These are phyloP conservation scores for Volucella inanis DNA, from an alignment of 2,888 invertebrate species.

Conservation along the genomic window DNA sequence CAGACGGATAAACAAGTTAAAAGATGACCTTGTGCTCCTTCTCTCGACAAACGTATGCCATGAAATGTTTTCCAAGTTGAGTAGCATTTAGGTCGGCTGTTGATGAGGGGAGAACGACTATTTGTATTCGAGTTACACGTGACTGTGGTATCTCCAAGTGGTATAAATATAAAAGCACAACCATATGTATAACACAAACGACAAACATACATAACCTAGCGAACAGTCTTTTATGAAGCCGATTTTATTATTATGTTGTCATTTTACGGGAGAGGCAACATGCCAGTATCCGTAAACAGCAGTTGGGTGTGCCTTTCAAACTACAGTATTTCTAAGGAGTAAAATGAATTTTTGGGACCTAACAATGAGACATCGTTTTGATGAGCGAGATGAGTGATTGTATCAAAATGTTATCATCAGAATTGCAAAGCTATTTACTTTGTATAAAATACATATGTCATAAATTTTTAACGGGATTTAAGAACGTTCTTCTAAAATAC, in stretches of 20 bases:
- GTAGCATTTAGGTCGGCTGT: constrained; percentile 32
- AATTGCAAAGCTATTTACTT: constrained; percentile 47
- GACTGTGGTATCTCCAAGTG: background rate
- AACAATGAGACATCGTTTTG: constrained; percentile 36
- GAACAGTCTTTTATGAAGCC: constrained; percentile 55
- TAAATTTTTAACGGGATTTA: constrained; percentile 20
- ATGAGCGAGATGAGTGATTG: constrained; percentile 17
- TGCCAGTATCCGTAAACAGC: background rate
- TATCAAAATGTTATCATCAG: constrained; percentile 25
- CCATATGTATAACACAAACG: constrained; percentile 21
- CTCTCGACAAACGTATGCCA: constrained; percentile 1
- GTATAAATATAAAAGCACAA: background rate
- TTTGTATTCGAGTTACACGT: too few relatives aligned
- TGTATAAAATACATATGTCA: constrained; percentile 23
- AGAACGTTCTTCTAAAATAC: background rate
- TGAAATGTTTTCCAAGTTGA: constrained; percentile 37
- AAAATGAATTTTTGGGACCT: constrained; percentile 48
- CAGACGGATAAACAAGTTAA: constrained; percentile 55
- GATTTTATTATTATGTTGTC: constrained; percentile 59
- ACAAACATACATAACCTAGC: constrained; percentile 47
- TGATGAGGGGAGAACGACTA: background rate
- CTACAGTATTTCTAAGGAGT: constrained; percentile 21
- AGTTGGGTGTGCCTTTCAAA: background rate
- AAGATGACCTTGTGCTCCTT: constrained; percentile 38
- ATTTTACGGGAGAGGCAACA: constrained; percentile 36